A percentile compares a stretch with the other conserved stretches of the same genome.
These are phyloP conservation scores for Tympanoctomys barrerae DNA, from an alignment of 2,797 vertebrate genomes.

Conservation along the genomic window DNA sequence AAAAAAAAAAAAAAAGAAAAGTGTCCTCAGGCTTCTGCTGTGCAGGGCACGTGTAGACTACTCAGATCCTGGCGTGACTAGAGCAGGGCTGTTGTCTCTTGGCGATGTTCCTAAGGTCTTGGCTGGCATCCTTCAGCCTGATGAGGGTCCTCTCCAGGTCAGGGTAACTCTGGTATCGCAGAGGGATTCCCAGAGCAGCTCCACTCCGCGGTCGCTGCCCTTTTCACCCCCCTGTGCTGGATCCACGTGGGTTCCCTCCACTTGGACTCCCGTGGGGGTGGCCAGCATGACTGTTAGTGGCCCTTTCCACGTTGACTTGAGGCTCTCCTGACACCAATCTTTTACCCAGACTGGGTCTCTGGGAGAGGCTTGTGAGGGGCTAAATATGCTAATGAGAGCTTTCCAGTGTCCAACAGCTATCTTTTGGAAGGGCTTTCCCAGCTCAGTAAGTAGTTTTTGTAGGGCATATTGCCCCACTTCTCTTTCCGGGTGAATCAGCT, in stretches of 20 bases:
- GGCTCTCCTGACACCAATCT: neutral
- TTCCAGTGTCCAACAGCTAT: neutral
- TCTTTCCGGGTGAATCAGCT: neutral
- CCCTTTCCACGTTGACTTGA: neutral
- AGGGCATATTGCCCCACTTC: neutral
- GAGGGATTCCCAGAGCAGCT: neutral
- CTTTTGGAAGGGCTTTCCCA: neutral
- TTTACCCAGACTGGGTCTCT: neutral
- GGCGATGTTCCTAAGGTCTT: no score
- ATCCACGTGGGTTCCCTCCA: neutral
- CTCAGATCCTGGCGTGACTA: neutral
- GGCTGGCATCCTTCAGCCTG: neutral
- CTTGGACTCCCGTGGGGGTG: neutral
- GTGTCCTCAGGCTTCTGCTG: neutral
- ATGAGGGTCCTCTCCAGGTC: neutral
- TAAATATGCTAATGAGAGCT: neutral
- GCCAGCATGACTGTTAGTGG: neutral
- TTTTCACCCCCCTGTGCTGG: neutral
- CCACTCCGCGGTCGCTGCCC: neutral
- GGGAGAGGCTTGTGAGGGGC: neutral
- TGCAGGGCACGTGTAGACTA: neutral
- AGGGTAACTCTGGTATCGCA: neutral
- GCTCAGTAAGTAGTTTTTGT: neutral
- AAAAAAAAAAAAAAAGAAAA: no score
- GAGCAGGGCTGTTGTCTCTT: neutral